A percentile compares a stretch with the other conserved stretches of the same genome.
Conservation (phyloP, 2,888 invertebrate genomes). For the Tipula confusa region DNA sequence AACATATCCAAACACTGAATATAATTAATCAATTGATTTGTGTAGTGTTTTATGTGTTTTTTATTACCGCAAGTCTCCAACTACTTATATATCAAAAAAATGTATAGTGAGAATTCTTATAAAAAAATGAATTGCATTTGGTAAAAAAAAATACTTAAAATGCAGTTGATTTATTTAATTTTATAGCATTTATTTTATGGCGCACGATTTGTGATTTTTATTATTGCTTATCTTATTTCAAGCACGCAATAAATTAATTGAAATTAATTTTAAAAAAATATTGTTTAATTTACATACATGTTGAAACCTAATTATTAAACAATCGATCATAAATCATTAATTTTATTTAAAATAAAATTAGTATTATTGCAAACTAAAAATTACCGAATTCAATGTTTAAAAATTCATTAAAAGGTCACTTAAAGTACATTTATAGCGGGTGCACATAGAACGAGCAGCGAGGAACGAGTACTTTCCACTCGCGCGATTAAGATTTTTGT, state of each 20-base stretch:
- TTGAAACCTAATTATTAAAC: not conserved
- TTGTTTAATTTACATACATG: too few relatives aligned
- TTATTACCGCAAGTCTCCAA: not conserved
- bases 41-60: not conserved
- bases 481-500: too few relatives aligned
- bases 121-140: not conserved
- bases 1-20: not conserved
- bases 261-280: not conserved
- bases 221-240: not conserved
- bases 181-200: not conserved
- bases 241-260: not conserved
- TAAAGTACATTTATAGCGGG: not conserved
- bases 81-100: not conserved
- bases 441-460: too few relatives aligned
- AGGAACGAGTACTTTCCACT: too few relatives aligned
- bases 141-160: not conserved
- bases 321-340: not conserved
- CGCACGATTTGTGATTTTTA: not conserved
- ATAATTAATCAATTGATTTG: not conserved
- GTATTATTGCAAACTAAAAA: not conserved
- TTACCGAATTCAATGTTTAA: not conserved
- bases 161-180: not conserved
- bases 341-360: not conserved
- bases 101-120: not conserved
- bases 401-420: not conserved